Evolutionary conservation across 1,140 invertebrate genomes (phyloP).

Genomic region (Steinernema feltiae): DNA sequence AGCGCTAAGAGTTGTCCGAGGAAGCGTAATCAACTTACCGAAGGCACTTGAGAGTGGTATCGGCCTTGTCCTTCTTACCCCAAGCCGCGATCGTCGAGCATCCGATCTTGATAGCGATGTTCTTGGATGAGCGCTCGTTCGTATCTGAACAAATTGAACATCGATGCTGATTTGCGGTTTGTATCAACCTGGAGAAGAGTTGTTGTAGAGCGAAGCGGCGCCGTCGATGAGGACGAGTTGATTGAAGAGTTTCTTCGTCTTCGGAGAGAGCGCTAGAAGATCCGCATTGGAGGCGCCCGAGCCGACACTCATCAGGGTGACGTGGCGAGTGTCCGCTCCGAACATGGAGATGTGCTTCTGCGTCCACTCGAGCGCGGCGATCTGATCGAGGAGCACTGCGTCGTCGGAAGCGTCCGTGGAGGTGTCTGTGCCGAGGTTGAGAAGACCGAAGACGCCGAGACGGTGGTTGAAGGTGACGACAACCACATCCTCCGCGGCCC

Average conservation of each 20-base stretch:
- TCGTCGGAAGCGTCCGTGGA: neutral
- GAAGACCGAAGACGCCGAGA: neutral
- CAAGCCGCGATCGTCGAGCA: neutral
- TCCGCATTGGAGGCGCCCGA: neutral
- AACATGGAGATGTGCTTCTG: neutral
- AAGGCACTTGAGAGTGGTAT: neutral
- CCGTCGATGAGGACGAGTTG: slow-evolving; percentile 1
- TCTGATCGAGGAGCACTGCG: neutral
- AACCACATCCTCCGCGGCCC: neutral
- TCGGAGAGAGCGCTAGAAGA: neutral
- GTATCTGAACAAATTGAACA: neutral
- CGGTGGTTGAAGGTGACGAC: neutral
- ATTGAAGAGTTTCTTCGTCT: neutral
- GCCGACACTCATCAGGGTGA: neutral
- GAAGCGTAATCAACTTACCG: neutral
- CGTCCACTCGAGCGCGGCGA: neutral
- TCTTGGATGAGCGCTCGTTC: neutral
- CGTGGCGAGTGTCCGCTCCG: neutral
- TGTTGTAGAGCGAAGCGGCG: neutral
- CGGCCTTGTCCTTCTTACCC: slow-evolving; percentile 2
- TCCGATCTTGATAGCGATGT: neutral
- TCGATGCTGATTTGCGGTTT: neutral
- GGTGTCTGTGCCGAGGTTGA: neutral
- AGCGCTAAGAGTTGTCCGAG: neutral
- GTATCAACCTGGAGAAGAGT: neutral